phyloP scores from a whole-genome alignment of 2,888 invertebrate species.

The Stegophylla sp. region DNA sequence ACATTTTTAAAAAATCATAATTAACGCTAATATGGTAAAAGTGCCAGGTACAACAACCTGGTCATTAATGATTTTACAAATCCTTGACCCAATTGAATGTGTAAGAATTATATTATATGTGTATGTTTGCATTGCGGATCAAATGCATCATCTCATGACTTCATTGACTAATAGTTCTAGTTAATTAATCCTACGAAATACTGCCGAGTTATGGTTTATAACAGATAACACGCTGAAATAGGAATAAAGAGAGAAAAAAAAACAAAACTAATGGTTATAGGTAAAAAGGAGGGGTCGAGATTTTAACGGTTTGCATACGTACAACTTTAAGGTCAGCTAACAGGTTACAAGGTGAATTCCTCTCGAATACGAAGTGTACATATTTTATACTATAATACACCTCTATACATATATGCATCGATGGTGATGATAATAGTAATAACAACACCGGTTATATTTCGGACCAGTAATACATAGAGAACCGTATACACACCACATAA shows the following conservation, averaged over 20 bases:
- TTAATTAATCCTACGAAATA: slow-evolving; percentile 47
- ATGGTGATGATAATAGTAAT: slow-evolving; percentile 24
- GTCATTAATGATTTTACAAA: slow-evolving; percentile 48
- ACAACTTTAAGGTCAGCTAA: slow-evolving; percentile 50
- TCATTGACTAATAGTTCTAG: slow-evolving; percentile 52
- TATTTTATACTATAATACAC: background rate
- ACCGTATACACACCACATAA: background rate
- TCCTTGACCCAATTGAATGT: slow-evolving; percentile 55
- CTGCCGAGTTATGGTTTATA: background rate
- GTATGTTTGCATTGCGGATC: slow-evolving; percentile 20
- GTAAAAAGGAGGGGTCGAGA: slow-evolving; percentile 29
- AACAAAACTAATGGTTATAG: background rate
- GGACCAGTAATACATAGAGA: background rate
- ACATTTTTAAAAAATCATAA: slow-evolving; percentile 16
- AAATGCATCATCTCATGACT: slow-evolving; percentile 38
- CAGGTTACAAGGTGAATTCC: slow-evolving; percentile 58
- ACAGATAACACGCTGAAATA: slow-evolving; percentile 25
- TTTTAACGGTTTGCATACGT: slow-evolving; percentile 49
- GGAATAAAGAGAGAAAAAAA: slow-evolving; percentile 4
- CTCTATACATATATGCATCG: background rate
- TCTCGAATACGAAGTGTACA: background rate
- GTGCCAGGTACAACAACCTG: slow-evolving; percentile 5
- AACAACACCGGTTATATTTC: slow-evolving; percentile 20
- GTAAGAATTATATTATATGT: slow-evolving; percentile 10
- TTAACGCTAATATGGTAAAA: slow-evolving; percentile 26